These are phyloP conservation scores for Aleadryas rufinucha DNA, from an alignment of 2,113 vertebrate species.

Conservation along the genomic window DNA sequence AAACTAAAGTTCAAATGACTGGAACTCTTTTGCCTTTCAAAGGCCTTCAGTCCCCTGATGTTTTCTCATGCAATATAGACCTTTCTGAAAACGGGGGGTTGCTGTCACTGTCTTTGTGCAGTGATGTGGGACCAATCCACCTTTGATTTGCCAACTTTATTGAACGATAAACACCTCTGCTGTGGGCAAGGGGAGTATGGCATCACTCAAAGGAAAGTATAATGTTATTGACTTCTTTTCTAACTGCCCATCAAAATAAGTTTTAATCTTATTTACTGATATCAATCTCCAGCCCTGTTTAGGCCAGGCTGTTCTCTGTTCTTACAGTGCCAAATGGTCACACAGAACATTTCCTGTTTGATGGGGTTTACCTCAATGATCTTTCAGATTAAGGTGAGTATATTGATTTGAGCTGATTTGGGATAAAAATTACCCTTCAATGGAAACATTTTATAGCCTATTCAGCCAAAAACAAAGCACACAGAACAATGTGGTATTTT, in stretches of 20 bases:
- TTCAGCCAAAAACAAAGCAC: not conserved
- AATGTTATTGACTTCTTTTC: not conserved
- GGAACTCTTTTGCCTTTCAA: slow-evolving; percentile 62
- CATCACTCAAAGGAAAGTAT: not conserved
- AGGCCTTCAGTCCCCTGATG: slow-evolving; percentile 4
- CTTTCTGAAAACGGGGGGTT: not conserved
- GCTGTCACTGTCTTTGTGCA: slow-evolving; percentile 47
- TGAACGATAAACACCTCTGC: slow-evolving; percentile 28
- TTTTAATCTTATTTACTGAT: not conserved
- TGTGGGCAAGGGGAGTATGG: not conserved
- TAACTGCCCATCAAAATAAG: not conserved
- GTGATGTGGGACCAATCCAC: not conserved
- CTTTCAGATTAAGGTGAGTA: not conserved
- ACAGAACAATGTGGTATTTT: not conserved
- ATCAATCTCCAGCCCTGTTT: not conserved
- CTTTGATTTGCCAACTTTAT: slow-evolving; percentile 21
- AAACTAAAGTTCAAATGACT: slow-evolving; percentile 66
- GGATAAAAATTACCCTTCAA: not conserved
- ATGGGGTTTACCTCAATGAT: not conserved
- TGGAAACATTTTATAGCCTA: not conserved
- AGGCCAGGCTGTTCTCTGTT: not conserved
- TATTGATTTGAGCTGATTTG: not conserved
- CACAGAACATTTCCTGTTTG: not conserved
- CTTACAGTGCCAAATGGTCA: not conserved
- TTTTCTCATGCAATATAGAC: not conserved